Base-by-base conservation (phyloP, 2,888 invertebrate species). In the Lepas anatifera region DNA sequence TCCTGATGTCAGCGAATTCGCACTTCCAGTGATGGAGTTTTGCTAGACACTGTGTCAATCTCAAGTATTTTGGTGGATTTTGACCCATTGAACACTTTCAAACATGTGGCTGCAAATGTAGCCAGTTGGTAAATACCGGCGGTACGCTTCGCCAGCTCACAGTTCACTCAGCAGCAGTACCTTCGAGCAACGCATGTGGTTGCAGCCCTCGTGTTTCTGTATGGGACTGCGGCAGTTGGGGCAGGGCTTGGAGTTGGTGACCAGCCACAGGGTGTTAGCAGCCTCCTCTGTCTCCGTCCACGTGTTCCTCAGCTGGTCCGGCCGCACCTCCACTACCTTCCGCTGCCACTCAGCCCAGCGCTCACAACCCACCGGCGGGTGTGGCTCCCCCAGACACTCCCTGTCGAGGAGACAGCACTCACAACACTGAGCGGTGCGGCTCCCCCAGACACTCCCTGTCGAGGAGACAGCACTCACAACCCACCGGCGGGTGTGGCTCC, bases 121-220 rank as follows among this genome's bases (percentile, higher is more conserved):
- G n/a, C n/a, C n/a, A n/a, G n/a, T n/a, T n/a, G n/a, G n/a, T n/a
- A n/a, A n/a, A n/a, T n/a, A n/a, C n/a, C n/a, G n/a, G n/a, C n/a
- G n/a, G n/a, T n/a, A n/a, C n/a, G n/a, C n/a, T n/a, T n/a, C n/a
- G n/a, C n/a, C n/a, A n/a, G n/a, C n/a, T n/a, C n/a, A n/a, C n/a
- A n/a, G n/a, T n/a, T n/a, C n/a, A n/a, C n/a, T n/a, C n/a, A n/a
- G n/a, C n/a, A n/a, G n/a, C 13, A 71, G 11, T 78, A 86, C 86
- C 82, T 87, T 87, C 68, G 85, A 86, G 78, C 87, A 87, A 77
- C 87, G 87, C 85, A 87, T 87, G 77, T 87, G 87, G 77, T 87
- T 87, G 78, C 87, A 87, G 27, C 85, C 87, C 78, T 87, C 87
- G 76, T 87, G 87, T 77, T 87, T 87, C 78, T 87, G 87, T 72